Conservation (phyloP, 2,113 vertebrate genomes). For the Seriola rivoliana region DNA sequence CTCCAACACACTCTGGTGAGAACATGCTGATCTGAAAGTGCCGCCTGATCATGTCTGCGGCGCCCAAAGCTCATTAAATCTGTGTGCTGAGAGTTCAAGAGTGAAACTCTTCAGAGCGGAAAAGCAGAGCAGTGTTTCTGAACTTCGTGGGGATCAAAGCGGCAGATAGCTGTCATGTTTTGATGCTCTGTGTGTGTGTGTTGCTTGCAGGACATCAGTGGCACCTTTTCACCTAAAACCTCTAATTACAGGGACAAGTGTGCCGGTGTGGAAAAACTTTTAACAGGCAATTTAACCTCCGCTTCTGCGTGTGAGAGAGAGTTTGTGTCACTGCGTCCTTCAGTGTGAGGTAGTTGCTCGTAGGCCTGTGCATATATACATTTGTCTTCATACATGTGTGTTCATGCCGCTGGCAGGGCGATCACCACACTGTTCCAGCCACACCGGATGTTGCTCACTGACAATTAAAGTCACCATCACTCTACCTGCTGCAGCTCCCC, state of each 20-base stretch:
- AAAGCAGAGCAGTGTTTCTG: not conserved
- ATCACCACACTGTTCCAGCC: not conserved
- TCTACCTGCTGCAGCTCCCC: conserved; percentile 24
- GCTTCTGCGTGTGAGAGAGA: not conserved
- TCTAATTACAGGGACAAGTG: not conserved
- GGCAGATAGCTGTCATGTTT: not conserved
- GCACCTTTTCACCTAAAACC: not conserved
- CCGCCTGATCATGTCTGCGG: not conserved
- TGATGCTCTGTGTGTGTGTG: not conserved
- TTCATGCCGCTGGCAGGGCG: not conserved
- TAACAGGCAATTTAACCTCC: not conserved
- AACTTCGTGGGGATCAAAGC: conserved; percentile 24
- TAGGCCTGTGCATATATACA: too few relatives aligned
- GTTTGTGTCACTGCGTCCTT: not conserved
- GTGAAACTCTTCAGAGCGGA: not conserved
- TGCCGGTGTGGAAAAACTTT: not conserved
- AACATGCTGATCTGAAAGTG: conserved; percentile 18
- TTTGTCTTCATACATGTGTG: not conserved
- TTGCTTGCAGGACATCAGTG: not conserved
- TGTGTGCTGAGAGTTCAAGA: conserved; percentile 5
- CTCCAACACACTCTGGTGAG: not conserved
- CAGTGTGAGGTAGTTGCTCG: too few relatives aligned
- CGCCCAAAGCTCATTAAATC: conserved; percentile 42
- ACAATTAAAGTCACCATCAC: conserved; percentile 17
- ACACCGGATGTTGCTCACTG: not conserved